phyloP scores from a whole-genome alignment of 1,140 invertebrate genomes.

The Macrocentrus cingulum region DNA sequence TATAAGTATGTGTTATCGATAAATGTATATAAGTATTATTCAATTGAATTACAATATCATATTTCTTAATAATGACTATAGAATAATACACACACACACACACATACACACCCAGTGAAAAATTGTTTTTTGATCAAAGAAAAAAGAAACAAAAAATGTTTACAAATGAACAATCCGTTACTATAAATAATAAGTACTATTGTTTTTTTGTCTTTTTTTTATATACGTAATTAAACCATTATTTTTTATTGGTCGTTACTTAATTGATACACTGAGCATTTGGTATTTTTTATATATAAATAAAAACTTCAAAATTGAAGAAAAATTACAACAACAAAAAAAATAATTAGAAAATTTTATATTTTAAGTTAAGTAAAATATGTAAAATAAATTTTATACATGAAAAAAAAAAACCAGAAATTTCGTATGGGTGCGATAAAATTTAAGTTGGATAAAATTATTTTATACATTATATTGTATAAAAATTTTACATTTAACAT shows the following conservation, averaged over 20 bases:
- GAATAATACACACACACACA: too few relatives aligned
- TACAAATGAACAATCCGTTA: too few relatives aligned
- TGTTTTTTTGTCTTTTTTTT: background rate
- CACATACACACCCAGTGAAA: too few relatives aligned
- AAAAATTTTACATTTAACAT: too few relatives aligned
- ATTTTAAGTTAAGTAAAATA: background rate
- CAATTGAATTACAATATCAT: too few relatives aligned
- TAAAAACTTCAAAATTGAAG: background rate
- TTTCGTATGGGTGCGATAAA: slow-evolving; percentile 5
- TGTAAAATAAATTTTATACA: background rate
- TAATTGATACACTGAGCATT: slow-evolving; percentile 11
- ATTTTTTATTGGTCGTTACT: slow-evolving; percentile 9
- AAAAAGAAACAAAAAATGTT: too few relatives aligned
- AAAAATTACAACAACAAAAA: too few relatives aligned
- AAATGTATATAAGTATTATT: too few relatives aligned
- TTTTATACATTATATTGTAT: slow-evolving; percentile 10
- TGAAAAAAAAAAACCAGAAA: background rate
- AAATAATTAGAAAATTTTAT: background rate
- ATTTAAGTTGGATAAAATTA: background rate
- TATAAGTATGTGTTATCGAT: too few relatives aligned
- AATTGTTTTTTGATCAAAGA: too few relatives aligned
- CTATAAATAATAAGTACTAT: too few relatives aligned
- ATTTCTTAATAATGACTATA: too few relatives aligned
- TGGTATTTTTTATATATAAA: slow-evolving; percentile 18
- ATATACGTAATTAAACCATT: background rate